A percentile compares a stretch with the other conserved stretches of the same genome.
Conservation (phyloP, 2,797 vertebrate species). For the Trachurus trachurus region DNA sequence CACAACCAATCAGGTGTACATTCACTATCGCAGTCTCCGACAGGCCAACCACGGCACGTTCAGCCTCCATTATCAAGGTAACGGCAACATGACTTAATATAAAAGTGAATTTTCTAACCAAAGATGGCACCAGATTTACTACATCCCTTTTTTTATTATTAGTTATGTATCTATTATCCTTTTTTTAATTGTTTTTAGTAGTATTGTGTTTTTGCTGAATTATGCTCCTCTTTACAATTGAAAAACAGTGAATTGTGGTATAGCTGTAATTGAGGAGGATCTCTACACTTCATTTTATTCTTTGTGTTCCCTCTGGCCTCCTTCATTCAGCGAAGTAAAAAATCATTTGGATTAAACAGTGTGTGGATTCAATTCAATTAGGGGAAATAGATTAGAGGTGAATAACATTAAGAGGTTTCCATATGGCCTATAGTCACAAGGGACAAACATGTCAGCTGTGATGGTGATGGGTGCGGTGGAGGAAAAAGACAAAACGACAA, state of each 20-base stretch:
- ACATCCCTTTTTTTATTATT: neutral
- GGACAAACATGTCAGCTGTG: neutral
- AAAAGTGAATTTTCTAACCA: neutral
- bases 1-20: slow-evolving; percentile 92
- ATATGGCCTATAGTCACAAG: neutral
- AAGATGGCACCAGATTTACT: neutral
- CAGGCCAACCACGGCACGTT: slow-evolving; percentile 89
- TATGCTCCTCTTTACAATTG: neutral
- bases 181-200: neutral
- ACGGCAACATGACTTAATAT: neutral
- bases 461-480: neutral
- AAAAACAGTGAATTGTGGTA: too few relatives aligned
- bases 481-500: neutral
- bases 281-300: neutral
- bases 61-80: slow-evolving; percentile 94
- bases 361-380: neutral
- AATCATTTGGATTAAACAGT: neutral
- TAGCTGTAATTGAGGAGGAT: neutral
- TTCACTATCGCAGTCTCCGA: slow-evolving; percentile 92
- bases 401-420: neutral
- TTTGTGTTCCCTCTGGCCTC: neutral
- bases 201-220: neutral
- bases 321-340: neutral
- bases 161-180: too few relatives aligned
- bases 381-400: neutral